These are phyloP conservation scores for Sialia sialis DNA, from an alignment of 2,113 vertebrate genomes.

Conservation along the genomic window DNA sequence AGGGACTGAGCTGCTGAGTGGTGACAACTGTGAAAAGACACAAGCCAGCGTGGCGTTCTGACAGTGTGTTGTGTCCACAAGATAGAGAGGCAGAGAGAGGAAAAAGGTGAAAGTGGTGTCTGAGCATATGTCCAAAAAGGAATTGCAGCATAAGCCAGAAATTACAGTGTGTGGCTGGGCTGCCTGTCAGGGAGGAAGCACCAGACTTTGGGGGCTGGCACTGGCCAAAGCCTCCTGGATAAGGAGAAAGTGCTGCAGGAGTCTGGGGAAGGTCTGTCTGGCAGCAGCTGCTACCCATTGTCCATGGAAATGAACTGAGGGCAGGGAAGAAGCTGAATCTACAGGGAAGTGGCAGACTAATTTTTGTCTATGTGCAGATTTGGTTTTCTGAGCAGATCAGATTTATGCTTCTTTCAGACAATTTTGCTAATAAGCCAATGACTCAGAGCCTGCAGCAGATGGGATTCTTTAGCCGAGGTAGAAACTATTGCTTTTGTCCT, in stretches of 20 bases:
- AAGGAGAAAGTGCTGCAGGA: background rate
- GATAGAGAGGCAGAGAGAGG: background rate
- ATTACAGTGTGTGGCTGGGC: background rate
- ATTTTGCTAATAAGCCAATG: conserved; percentile 50
- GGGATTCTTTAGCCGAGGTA: conserved; percentile 39
- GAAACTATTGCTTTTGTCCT: conserved; percentile 28
- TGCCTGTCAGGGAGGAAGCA: background rate
- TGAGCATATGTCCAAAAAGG: background rate
- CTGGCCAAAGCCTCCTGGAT: background rate
- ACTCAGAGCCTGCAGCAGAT: conserved; percentile 28
- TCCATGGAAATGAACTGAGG: background rate
- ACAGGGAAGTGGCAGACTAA: background rate
- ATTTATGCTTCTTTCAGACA: conserved; percentile 29
- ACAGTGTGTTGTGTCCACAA: background rate
- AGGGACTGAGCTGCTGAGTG: background rate
- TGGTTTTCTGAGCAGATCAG: conserved; percentile 24
- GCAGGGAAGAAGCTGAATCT: background rate
- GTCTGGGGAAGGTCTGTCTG: background rate
- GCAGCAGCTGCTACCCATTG: background rate
- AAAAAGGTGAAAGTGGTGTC: background rate
- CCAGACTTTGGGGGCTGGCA: background rate
- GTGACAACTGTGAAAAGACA: background rate
- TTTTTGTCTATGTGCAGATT: conserved; percentile 2
- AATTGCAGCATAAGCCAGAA: background rate
- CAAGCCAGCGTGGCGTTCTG: background rate